Conservation (phyloP, 2,888 invertebrate genomes). For the Prionchulus punctatus region DNA sequence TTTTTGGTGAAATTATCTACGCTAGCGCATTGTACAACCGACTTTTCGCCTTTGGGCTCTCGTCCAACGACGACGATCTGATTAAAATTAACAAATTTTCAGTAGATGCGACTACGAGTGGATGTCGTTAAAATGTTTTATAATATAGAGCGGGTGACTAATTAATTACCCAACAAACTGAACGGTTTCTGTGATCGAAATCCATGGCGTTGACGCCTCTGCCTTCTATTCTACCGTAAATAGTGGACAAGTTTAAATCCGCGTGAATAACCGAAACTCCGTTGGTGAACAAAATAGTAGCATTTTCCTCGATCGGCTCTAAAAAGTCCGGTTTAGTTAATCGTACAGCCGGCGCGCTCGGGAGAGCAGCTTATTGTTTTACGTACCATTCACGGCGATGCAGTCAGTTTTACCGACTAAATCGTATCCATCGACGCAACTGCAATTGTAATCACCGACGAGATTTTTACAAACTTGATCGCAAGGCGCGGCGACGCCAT, state of each 20-base stretch:
- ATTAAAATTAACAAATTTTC: neutral
- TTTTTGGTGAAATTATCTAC: neutral
- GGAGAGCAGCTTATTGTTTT: neutral
- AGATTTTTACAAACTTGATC: conserved; percentile 25
- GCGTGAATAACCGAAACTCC: conserved; percentile 28
- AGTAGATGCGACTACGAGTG: too few relatives aligned
- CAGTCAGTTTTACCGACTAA: conserved; percentile 41
- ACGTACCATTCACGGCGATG: conserved; percentile 52
- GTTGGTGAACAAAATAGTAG: neutral
- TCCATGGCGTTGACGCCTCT: conserved; percentile 39
- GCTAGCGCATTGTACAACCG: neutral
- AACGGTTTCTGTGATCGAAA: conserved; percentile 50
- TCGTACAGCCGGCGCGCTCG: neutral
- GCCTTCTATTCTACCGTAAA: conserved; percentile 31
- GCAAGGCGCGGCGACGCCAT: conserved; percentile 22
- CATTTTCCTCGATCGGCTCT: neutral
- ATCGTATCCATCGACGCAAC: conserved; percentile 55
- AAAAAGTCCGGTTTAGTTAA: neutral
- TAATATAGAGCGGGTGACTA: neutral
- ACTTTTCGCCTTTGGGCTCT: neutral
- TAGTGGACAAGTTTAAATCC: conserved; percentile 44
- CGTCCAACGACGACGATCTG: neutral
- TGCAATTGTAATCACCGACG: conserved; percentile 50
- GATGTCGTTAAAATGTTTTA: too few relatives aligned
- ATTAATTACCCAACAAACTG: conserved; percentile 51